Evolutionary conservation across 1,140 invertebrate species (phyloP).

Genomic region (Pogonomyrmex barbatus): DNA sequence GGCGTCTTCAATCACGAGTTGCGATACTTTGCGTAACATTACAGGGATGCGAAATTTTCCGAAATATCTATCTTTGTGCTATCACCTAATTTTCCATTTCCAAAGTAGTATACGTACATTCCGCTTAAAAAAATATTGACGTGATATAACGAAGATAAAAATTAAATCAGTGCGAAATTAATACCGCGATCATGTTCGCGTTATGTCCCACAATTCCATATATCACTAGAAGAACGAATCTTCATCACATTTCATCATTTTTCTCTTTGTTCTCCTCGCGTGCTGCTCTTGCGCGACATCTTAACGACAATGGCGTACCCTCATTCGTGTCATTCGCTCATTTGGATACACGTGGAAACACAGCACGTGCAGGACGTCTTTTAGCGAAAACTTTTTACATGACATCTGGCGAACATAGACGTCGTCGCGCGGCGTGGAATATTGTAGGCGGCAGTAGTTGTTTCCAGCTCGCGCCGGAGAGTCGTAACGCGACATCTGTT

Average conservation of each 20-base stretch:
- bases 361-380: conserved; percentile 2
- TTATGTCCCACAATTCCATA: background rate
- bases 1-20: background rate
- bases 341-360: conserved; percentile 44
- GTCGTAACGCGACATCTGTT: conserved; percentile 80
- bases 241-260: background rate
- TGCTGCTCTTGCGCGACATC: background rate
- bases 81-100: background rate
- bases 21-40: background rate
- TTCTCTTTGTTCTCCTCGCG: background rate
- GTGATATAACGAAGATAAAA: background rate
- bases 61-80: background rate
- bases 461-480: conserved; percentile 53
- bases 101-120: no score
- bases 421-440: conserved; percentile 4
- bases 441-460: conserved; percentile 61
- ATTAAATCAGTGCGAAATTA: background rate
- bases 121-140: background rate
- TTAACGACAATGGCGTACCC: conserved; percentile 5
- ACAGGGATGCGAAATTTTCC: background rate
- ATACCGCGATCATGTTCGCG: background rate
- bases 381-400: conserved; percentile 71
- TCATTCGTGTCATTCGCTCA: background rate
- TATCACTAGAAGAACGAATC: background rate
- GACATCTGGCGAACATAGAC: conserved; percentile 74